These are phyloP conservation scores for Paracentrotus lividus DNA, from an alignment of 53 echinoderm and acorn worm genomes.

Conservation along the genomic window DNA sequence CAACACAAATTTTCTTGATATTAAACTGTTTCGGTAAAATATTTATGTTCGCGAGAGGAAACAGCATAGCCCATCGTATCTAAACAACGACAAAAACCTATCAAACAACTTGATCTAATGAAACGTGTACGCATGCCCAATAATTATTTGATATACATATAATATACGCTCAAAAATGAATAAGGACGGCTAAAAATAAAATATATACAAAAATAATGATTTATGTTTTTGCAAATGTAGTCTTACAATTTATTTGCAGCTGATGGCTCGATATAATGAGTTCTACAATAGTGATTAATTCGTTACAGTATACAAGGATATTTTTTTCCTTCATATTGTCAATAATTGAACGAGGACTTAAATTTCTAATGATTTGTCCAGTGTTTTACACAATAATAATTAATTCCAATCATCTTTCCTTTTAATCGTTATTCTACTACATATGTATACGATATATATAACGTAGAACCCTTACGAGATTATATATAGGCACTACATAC, in stretches of 20 bases:
- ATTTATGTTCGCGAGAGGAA: neutral
- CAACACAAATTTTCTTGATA: neutral
- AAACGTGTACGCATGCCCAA: neutral
- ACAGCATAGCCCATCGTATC: neutral
- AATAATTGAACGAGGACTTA: no score
- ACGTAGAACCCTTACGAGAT: neutral
- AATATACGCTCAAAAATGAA: slow-evolving; percentile 27
- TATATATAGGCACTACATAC: no score
- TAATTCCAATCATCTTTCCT: no score
- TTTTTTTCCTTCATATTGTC: no score
- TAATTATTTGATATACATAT: slow-evolving; percentile 14
- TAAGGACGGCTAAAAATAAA: slow-evolving; percentile 67
- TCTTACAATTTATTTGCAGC: neutral
- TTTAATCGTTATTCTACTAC: neutral
- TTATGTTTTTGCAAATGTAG: neutral
- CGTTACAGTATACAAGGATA: no score
- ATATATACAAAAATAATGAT: slow-evolving; percentile 65
- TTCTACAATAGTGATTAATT: no score
- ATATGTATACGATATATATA: neutral
- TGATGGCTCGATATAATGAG: neutral
- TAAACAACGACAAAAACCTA: neutral
- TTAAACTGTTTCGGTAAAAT: neutral
- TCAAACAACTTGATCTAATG: neutral
- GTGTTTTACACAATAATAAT: no score
- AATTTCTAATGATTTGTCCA: no score